Conservation (phyloP, 2,113 vertebrate genomes). For the Amazona guildingii region DNA sequence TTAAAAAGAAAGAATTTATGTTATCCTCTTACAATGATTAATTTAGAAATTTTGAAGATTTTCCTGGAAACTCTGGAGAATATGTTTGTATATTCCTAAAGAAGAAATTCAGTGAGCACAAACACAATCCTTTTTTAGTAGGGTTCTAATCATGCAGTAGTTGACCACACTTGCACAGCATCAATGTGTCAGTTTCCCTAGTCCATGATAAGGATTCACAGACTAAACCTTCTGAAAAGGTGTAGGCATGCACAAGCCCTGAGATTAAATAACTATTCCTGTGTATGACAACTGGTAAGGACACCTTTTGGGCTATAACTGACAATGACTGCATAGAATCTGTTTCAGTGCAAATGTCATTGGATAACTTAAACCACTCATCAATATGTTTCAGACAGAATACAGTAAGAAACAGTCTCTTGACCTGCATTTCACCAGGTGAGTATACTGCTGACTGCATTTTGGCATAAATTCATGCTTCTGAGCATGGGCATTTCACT, state of each 20-base stretch:
- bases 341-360: background rate
- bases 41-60: background rate
- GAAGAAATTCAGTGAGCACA: background rate
- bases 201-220: background rate
- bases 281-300: background rate
- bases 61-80: background rate
- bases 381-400: background rate
- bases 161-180: background rate
- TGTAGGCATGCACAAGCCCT: background rate
- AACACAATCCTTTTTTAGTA: background rate
- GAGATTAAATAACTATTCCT: background rate
- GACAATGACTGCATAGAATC: too few species aligned
- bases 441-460: background rate
- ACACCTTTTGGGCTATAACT: background rate
- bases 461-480: background rate
- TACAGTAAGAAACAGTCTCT: background rate
- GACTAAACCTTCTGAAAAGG: background rate
- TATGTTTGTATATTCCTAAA: background rate
- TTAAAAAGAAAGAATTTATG: background rate
- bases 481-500: background rate
- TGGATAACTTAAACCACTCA: background rate
- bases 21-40: background rate
- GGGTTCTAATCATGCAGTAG: background rate
- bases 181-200: background rate
- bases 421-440: background rate